phyloP scores from a whole-genome alignment of 2,888 invertebrate genomes.

The Plebejus argus region DNA sequence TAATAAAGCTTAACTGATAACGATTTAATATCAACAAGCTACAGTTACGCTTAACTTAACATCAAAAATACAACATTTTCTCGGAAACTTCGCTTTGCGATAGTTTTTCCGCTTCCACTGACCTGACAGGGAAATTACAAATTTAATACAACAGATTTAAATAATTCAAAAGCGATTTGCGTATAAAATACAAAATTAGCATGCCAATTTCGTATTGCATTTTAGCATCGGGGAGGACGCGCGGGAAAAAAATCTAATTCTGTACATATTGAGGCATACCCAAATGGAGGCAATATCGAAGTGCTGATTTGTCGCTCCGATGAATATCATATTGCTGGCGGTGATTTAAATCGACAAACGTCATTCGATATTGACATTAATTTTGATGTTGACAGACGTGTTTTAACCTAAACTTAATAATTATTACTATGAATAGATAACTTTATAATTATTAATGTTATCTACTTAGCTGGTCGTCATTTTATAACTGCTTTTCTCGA shows the following conservation, averaged over 20 bases:
- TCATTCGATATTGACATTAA: slow-evolving; percentile 60
- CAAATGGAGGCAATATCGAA: slow-evolving; percentile 79
- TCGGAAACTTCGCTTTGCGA: neutral
- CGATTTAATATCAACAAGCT: no score
- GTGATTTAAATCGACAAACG: slow-evolving; percentile 69
- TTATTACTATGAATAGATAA: no score
- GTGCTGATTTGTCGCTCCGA: slow-evolving; percentile 77
- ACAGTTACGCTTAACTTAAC: no score
- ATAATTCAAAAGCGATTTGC: slow-evolving; percentile 15
- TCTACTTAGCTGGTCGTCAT: no score
- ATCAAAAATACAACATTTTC: neutral
- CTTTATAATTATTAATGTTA: no score
- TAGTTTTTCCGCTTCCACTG: neutral
- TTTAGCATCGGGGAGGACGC: slow-evolving; percentile 48
- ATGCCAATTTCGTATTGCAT: slow-evolving; percentile 24
- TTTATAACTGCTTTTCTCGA: no score
- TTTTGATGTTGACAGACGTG: slow-evolving; percentile 41
- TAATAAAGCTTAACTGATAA: no score
- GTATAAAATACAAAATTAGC: slow-evolving; percentile 17
- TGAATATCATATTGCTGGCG: slow-evolving; percentile 70
- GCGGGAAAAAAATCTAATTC: slow-evolving; percentile 65
- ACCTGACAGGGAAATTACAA: neutral
- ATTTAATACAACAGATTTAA: neutral
- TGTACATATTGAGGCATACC: slow-evolving; percentile 70
- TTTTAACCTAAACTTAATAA: neutral